These are phyloP conservation scores for Lichenostomus cassidix DNA, from an alignment of 2,113 vertebrate species.

Conservation along the genomic window DNA sequence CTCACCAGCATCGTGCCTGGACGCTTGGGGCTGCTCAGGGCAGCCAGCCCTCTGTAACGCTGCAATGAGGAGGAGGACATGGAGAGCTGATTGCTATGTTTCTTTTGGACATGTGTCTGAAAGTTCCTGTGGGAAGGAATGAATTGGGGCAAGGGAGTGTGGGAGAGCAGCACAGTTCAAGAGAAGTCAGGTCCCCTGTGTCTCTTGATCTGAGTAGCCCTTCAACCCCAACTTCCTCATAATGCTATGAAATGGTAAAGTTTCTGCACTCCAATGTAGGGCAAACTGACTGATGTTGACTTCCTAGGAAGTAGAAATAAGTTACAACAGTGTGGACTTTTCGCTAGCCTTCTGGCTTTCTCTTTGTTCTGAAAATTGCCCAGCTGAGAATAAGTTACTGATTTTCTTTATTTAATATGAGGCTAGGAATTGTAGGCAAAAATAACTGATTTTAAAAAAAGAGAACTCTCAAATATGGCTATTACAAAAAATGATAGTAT, in stretches of 20 bases:
- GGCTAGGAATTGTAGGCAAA: not conserved
- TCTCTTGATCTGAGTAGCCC: not conserved
- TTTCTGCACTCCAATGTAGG: not conserved
- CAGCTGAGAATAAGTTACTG: not conserved
- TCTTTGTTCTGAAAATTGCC: not conserved
- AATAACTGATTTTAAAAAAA: not conserved
- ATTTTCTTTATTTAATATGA: not conserved
- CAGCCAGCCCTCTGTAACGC: not conserved
- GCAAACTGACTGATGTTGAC: not conserved
- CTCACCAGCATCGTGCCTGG: rapidly evolving
- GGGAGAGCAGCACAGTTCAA: not conserved
- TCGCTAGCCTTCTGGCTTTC: not conserved
- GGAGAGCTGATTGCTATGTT: not conserved
- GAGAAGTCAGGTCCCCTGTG: not conserved
- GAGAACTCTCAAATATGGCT: not conserved
- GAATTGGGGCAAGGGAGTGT: not conserved
- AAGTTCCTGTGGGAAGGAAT: not conserved
- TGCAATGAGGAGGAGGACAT: not conserved
- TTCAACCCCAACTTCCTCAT: not conserved
- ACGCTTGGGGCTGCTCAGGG: not conserved
- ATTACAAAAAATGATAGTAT: not conserved
- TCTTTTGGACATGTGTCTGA: not conserved
- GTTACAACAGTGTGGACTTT: not conserved
- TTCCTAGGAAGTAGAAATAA: not conserved
- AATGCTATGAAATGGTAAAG: not conserved